A percentile compares a stretch with the other conserved stretches of the same genome.
These are phyloP conservation scores for Tetragnatha versicolor DNA, from an alignment of 1,140 invertebrate species.

Conservation along the genomic window DNA sequence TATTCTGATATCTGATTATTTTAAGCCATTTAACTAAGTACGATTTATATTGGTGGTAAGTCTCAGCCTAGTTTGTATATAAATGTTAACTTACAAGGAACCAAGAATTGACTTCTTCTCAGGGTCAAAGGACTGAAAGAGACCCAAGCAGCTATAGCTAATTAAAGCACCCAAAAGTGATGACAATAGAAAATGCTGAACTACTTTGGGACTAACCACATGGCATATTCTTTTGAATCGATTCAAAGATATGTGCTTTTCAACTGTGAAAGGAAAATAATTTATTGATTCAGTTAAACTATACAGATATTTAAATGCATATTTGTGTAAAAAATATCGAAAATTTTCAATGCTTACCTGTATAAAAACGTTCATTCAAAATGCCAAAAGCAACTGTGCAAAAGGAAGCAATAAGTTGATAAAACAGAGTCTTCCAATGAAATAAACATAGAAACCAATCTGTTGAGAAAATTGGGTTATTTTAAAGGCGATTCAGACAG, in stretches of 20 bases:
- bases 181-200: conserved; percentile 24
- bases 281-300: background rate
- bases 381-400: conserved; percentile 1
- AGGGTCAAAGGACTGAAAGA: conserved; percentile 28
- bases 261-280: conserved; percentile 9
- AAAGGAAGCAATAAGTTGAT: conserved; percentile 2
- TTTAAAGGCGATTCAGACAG: too few species aligned
- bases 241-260: conserved; percentile 27
- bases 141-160: conserved; percentile 12
- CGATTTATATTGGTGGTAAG: background rate
- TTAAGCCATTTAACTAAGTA: background rate
- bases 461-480: background rate
- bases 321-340: background rate
- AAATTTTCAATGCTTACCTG: conserved; percentile 1
- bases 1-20: background rate
- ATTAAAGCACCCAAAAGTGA: background rate
- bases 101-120: conserved; percentile 2
- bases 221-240: conserved; percentile 35
- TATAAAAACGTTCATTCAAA: conserved; percentile 33
- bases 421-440: conserved; percentile 27
- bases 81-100: conserved; percentile 10
- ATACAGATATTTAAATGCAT: background rate
- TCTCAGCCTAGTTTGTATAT: background rate
- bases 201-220: conserved; percentile 7
- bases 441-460: conserved; percentile 27